A percentile compares a stretch with the other conserved stretches of the same genome.
Evolutionary conservation across 2,797 vertebrate genomes (phyloP).

Genomic region (Enteromius anoplus): DNA sequence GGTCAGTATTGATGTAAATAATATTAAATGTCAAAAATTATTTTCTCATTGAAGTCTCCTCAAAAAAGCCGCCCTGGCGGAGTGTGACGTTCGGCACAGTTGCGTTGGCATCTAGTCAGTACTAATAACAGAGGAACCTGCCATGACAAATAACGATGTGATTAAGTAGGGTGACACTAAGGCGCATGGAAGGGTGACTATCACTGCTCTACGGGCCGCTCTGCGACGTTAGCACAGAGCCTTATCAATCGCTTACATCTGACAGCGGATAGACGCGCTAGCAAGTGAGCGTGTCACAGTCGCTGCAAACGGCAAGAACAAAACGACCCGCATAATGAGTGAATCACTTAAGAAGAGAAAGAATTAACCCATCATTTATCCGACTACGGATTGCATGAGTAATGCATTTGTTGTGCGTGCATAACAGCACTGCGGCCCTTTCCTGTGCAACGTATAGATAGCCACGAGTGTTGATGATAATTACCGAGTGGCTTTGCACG

Average conservation of each 20-base stretch:
- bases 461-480: constrained; percentile 38
- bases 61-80: constrained; percentile 23
- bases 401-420: constrained; percentile 39
- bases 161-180: constrained; percentile 59
- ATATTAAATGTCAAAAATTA: background rate
- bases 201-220: constrained; percentile 25
- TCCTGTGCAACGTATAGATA: constrained; percentile 44
- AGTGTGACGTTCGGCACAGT: constrained; percentile 40
- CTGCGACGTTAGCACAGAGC: background rate
- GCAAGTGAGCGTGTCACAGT: constrained; percentile 24
- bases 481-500: constrained; percentile 36
- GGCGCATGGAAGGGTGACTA: constrained; percentile 44
- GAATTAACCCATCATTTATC: constrained; percentile 46
- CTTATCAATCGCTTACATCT: constrained; percentile 24
- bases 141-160: constrained; percentile 56
- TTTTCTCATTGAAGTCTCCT: background rate
- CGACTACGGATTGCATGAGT: constrained; percentile 19
- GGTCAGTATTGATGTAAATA: background rate
- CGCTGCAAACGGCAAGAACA: constrained; percentile 20
- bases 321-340: constrained; percentile 27
- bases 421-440: constrained; percentile 11
- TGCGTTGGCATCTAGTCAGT: constrained; percentile 52
- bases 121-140: constrained; percentile 55
- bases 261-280: constrained; percentile 1
- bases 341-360: constrained; percentile 45